Base-by-base conservation (phyloP, 2,113 vertebrate species). In the Lates calcarifer region DNA sequence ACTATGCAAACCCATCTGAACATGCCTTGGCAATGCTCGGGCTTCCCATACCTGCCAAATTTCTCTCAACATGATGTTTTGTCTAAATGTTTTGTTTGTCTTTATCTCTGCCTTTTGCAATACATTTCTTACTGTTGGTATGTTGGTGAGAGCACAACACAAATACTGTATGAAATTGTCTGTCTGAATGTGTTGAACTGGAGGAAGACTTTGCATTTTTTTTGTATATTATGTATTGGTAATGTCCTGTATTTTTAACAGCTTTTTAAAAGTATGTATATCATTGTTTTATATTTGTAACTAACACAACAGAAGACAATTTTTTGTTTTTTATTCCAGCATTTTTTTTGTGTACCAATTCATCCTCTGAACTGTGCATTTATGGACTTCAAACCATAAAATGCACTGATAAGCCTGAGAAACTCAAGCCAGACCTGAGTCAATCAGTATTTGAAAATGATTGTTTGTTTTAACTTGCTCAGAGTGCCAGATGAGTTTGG, bases 181-280 rank as follows among this genome's bases (percentile, higher is more conserved):
- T 68, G 62, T n/a, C n/a, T n/a, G n/a, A n/a, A n/a, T n/a, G n/a
- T n/a, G n/a, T 82, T 80, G 26, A 88, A 87, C 84, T 88, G 90
- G 85, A 91, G 67, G 62, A 75, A 68, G 39, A 33, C 57, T 60
- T 86, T 43, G n/a, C 26, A 35, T 81, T 22, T 8, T n/a, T 86
- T 90, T 85, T 90, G 87, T 94, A 93, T 86, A 89, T 93, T 84
- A 79, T 91, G 82, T 81, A 77, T 77, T 86, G 80, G 77, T 82
- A 73, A 33, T 86, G 63, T 86, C 69, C 47, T 86, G 45, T 82
- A 60, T 80, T 87, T 66, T 77, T 62, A 82, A 84, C n/a, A 18
- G 57, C 62, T 89, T 68, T 72, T 71, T 43, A 71, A 61, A 78
- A 75, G 56, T 90, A 39, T 89, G 83, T 90, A 80, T 49, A 82